Evolutionary conservation across 1,140 invertebrate species (phyloP).

Genomic region (Ctenoplectra terminalis): DNA sequence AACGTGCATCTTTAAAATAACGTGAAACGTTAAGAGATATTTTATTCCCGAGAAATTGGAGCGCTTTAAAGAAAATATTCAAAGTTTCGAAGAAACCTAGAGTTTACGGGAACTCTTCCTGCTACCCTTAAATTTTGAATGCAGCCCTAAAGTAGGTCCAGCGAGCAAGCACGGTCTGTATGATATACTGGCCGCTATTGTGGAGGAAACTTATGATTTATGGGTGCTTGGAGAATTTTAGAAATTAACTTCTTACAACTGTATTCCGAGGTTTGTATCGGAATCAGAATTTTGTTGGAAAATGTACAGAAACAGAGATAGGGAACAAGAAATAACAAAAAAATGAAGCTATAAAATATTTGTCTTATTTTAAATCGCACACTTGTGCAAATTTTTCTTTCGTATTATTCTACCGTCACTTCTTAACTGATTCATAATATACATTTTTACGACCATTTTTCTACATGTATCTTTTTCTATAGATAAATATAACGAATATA

Average conservation of each 20-base stretch:
- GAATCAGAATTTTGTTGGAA: too few relatives aligned
- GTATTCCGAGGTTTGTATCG: too few relatives aligned
- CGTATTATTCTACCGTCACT: not conserved
- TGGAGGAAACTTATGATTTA: not conserved
- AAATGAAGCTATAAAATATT: too few relatives aligned
- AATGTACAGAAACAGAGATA: too few relatives aligned
- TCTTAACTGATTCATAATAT: not conserved
- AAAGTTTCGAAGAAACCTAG: conserved; percentile 6
- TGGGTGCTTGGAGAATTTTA: too few relatives aligned
- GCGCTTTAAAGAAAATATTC: not conserved
- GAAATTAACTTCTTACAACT: too few relatives aligned
- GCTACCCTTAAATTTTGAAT: not conserved
- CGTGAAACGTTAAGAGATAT: not conserved
- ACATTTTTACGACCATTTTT: not conserved
- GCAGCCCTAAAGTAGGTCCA: not conserved
- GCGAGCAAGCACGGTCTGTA: not conserved
- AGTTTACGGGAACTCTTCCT: not conserved
- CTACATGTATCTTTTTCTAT: too few relatives aligned
- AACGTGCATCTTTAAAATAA: not conserved
- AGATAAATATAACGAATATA: too few relatives aligned
- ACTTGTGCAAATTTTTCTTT: too few relatives aligned
- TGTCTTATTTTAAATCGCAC: too few relatives aligned
- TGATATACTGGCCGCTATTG: not conserved
- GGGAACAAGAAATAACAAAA: not conserved
- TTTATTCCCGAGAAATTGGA: not conserved